Evolutionary conservation across 2,888 invertebrate species (phyloP).

Genomic region (Ctenicera cuprea): DNA sequence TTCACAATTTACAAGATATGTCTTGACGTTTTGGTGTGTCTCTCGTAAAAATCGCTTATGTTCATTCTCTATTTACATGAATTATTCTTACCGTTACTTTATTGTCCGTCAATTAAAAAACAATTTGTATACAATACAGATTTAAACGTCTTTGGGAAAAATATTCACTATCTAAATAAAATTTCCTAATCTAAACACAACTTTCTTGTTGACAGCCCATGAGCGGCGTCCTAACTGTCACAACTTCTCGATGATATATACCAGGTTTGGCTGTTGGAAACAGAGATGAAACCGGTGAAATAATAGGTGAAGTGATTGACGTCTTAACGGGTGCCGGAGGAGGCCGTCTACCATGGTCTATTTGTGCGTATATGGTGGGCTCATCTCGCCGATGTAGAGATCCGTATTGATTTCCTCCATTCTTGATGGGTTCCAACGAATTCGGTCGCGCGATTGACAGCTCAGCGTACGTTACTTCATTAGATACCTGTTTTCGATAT

Average conservation of each 20-base stretch:
- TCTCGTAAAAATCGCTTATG: conserved; percentile 40
- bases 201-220: conserved; percentile 82
- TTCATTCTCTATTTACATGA: conserved; percentile 42
- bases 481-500: conserved; percentile 64
- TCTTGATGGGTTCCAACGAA: conserved; percentile 72
- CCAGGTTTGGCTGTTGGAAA: conserved; percentile 70
- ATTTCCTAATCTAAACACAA: conserved; percentile 74
- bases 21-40: conserved; percentile 36
- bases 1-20: conserved; percentile 46
- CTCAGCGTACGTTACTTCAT: conserved; percentile 80
- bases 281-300: conserved; percentile 71
- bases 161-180: conserved; percentile 44
- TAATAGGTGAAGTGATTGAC: conserved; percentile 71
- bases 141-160: conserved; percentile 42
- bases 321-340: conserved; percentile 67
- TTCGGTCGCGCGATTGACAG: conserved; percentile 76
- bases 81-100: conserved; percentile 39
- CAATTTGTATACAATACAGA: conserved; percentile 43
- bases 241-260: conserved; percentile 78
- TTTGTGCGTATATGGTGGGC: conserved; percentile 84
- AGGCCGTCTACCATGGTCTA: conserved; percentile 79
- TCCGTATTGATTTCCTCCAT: conserved; percentile 69
- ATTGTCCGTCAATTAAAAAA: conserved; percentile 48
- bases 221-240: conserved; percentile 83
- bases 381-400: conserved; percentile 74